Conservation (phyloP, 2,113 vertebrate genomes). For the Pterophyllum scalare region DNA sequence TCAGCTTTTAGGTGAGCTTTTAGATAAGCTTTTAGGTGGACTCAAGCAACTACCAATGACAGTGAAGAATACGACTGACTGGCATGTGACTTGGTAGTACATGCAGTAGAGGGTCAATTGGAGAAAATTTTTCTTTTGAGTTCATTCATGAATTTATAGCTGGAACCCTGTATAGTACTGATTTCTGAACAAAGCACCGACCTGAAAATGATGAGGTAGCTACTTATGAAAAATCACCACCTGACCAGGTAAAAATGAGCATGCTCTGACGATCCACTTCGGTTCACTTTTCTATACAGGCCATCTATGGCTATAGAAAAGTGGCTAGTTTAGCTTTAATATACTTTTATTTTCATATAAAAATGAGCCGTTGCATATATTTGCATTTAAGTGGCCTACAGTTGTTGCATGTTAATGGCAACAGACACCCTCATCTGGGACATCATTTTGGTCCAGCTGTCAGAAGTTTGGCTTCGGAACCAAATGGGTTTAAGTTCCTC, state of each 20-base stretch:
- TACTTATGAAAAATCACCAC: neutral
- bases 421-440: constrained; percentile 67
- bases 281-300: neutral
- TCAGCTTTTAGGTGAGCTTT: too few species aligned
- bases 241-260: neutral
- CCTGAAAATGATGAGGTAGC: too few species aligned
- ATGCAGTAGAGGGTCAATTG: too few species aligned
- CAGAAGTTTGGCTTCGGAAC: constrained; percentile 77
- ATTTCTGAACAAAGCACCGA: neutral
- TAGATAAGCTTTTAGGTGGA: too few species aligned
- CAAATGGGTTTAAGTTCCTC: constrained; percentile 73
- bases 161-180: neutral
- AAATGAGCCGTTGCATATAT: constrained; percentile 39
- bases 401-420: constrained; percentile 62
- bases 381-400: constrained; percentile 46
- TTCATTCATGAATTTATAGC: neutral
- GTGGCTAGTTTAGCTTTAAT: neutral
- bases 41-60: too few species aligned
- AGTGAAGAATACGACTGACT: too few species aligned
- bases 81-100: too few species aligned
- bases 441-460: constrained; percentile 74
- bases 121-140: neutral
- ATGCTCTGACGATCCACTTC: neutral
- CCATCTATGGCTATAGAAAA: neutral
- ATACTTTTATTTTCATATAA: constrained; percentile 37